Conservation (phyloP, 2,888 invertebrate genomes). For the Nephrotoma flavescens region DNA sequence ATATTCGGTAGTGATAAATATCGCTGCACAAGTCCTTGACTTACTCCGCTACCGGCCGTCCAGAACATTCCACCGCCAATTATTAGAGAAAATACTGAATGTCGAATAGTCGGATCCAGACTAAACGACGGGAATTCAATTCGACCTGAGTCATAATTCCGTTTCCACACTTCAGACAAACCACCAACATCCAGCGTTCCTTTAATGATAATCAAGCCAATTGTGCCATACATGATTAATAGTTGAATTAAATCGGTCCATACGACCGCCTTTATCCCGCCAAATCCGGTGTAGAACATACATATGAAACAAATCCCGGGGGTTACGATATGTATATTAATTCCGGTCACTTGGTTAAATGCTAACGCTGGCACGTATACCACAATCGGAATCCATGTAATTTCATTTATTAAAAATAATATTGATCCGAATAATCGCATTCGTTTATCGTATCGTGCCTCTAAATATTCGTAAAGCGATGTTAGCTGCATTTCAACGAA, state of each 20-base stretch:
- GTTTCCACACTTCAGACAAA: conserved; percentile 42
- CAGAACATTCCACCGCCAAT: conserved; percentile 64
- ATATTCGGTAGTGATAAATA: conserved; percentile 61
- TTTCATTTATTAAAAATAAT: no score
- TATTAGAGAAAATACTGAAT: conserved; percentile 60
- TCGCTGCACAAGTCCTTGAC: conserved; percentile 75
- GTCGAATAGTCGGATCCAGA: conserved; percentile 58
- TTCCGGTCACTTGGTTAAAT: background rate
- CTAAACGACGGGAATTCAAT: conserved; percentile 51
- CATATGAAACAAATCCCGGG: background rate
- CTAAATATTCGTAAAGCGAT: background rate
- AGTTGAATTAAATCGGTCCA: conserved; percentile 64
- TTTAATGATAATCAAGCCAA: conserved; percentile 49
- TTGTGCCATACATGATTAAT: conserved; percentile 51
- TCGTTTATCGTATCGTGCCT: conserved; percentile 34
- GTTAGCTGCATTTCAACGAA: background rate
- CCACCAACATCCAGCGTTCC: conserved; percentile 54
- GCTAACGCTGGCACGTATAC: background rate
- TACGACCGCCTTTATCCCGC: conserved; percentile 56
- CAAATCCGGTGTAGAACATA: conserved; percentile 42
- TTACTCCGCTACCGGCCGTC: conserved; percentile 60
- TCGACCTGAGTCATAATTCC: conserved; percentile 52
- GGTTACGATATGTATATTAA: background rate
- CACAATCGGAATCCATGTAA: conserved; percentile 32
- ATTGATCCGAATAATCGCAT: conserved; percentile 32